Evolutionary conservation across 2,113 vertebrate species (phyloP).

Genomic region (Siniperca knerii): DNA sequence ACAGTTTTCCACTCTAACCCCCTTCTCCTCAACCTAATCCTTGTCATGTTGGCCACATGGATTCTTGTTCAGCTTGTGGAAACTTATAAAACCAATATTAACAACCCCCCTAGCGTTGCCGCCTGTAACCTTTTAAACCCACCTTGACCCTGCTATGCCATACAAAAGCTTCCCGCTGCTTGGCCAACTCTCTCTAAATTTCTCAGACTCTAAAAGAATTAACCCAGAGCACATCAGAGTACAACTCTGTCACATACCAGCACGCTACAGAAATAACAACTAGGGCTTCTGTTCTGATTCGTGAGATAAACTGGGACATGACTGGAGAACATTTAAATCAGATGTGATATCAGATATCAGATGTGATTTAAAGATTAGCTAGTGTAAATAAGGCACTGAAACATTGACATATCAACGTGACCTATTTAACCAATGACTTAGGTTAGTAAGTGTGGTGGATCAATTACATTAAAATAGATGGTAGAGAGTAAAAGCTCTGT

Average conservation of each 20-base stretch:
- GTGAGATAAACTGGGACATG: not conserved
- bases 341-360: not conserved
- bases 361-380: not conserved
- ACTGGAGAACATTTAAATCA: not conserved
- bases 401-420: not conserved
- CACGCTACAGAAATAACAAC: slow-evolving; percentile 1
- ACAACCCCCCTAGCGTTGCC: slow-evolving; percentile 24
- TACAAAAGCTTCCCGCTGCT: slow-evolving; percentile 42
- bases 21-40: slow-evolving; percentile 53
- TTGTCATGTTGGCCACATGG: slow-evolving; percentile 56
- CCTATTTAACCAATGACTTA: not conserved
- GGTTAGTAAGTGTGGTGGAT: not conserved
- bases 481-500: no score
- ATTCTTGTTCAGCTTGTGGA: slow-evolving; percentile 61
- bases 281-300: not conserved
- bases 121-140: slow-evolving; percentile 65
- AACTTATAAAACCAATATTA: slow-evolving; percentile 53
- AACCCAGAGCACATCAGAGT: slow-evolving; percentile 4
- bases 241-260: slow-evolving; percentile 40
- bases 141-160: slow-evolving; percentile 24
- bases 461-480: not conserved
- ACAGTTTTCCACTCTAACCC: slow-evolving; percentile 17
- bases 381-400: not conserved
- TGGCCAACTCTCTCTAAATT: slow-evolving; percentile 1
- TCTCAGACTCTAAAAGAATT: slow-evolving; percentile 8